Conservation (phyloP, 2,113 vertebrate species). For the Indicator maculatus region DNA sequence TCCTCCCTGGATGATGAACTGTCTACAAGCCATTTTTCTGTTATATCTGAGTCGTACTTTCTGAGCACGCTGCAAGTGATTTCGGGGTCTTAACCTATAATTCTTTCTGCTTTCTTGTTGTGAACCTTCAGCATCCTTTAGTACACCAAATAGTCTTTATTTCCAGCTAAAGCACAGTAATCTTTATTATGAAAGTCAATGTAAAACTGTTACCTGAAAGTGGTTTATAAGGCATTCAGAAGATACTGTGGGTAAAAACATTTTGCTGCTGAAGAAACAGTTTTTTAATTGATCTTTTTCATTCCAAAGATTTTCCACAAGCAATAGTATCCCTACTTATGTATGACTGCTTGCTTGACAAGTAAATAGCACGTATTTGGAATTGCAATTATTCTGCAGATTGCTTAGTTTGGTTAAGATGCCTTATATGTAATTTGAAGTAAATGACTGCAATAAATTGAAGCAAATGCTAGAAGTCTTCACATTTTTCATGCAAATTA, state of each 20-base stretch:
- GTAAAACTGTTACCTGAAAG: neutral
- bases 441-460: neutral
- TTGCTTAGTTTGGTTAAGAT: neutral
- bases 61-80: neutral
- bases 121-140: neutral
- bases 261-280: neutral
- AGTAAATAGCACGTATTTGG: neutral
- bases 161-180: neutral
- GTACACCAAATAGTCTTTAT: neutral
- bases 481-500: conserved; percentile 35
- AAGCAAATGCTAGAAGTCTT: neutral
- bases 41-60: neutral
- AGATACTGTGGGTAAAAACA: neutral
- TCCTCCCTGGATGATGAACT: neutral
- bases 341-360: neutral
- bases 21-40: neutral
- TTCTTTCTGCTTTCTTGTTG: neutral
- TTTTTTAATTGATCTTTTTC: neutral
- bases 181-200: neutral
- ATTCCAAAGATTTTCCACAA: neutral
- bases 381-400: neutral
- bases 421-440: conserved; percentile 8
- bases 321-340: neutral
- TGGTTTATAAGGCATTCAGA: neutral
- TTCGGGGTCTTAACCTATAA: neutral